A percentile compares a stretch with the other conserved stretches of the same genome.
These are phyloP conservation scores for Spatulosminthurus flaviceps DNA, from an alignment of 2,888 invertebrate genomes.

Conservation along the genomic window DNA sequence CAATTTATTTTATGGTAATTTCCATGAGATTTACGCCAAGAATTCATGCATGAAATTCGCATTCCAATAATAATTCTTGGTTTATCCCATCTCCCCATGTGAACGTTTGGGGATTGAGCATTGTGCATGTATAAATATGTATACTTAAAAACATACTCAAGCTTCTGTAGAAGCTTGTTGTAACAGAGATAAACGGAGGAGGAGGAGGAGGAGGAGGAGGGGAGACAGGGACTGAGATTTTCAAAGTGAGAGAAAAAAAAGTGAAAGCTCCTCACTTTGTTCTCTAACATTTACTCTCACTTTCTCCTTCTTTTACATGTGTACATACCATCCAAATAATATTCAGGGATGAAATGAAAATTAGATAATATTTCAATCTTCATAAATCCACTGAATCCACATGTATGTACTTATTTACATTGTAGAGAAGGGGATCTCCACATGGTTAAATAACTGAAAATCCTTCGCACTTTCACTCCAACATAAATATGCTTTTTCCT, in stretches of 20 bases:
- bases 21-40: slow-evolving; percentile 36
- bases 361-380: slow-evolving; percentile 42
- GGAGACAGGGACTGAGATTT: too few relatives aligned
- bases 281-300: neutral
- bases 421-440: neutral
- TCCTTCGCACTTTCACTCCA: neutral
- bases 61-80: slow-evolving; percentile 47
- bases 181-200: too few relatives aligned
- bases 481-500: neutral
- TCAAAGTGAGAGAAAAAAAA: too few relatives aligned
- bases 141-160: too few relatives aligned
- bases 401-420: neutral
- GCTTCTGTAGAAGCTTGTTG: too few relatives aligned
- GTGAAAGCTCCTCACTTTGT: too few relatives aligned
- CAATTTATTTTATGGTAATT: slow-evolving; percentile 46
- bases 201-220: too few relatives aligned
- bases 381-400: slow-evolving; percentile 24
- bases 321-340: too few relatives aligned
- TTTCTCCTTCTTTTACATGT: slow-evolving; percentile 1
- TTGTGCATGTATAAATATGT: too few relatives aligned
- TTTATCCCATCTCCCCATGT: slow-evolving; percentile 36
- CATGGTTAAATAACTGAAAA: neutral
- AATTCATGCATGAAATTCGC: slow-evolving; percentile 45
- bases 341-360: slow-evolving; percentile 45
- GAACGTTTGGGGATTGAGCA: too few relatives aligned